Evolutionary conservation across 2,888 invertebrate species (phyloP), one percentile per base, ranked within the genome.

Genomic region (Sphaeridia pumilis): DNA sequence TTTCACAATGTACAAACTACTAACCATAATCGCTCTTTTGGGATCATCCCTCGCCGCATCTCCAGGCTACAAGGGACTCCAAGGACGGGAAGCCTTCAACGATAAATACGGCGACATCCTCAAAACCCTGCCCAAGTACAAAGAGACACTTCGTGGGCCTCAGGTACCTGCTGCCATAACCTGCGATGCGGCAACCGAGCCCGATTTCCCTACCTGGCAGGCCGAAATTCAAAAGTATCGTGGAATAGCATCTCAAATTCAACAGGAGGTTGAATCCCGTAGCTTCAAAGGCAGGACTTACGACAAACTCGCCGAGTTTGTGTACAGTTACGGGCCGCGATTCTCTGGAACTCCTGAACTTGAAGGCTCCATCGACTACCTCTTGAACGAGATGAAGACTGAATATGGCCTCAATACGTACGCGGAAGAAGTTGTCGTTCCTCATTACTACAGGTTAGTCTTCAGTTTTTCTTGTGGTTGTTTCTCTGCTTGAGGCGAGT

Each of bases 141-240:
- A 36, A 36, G 47, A 31, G 3, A 36, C 47, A 4, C 14, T 47
- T 17, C 35, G 28, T 12, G 35, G 36, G 14, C 17, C 5, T 5
- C 7, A 5, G 17, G 20, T 17, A 12, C 12, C 17, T 38, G 10
- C 7, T 17, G 5, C 38, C 5, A 17, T 20, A 5, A 38, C 17
- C 5, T 17, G 12, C 7, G 10, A 38, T 12, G 12, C 17, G 17
- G 5, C 7, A 5, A 17, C 7, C 10, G 10, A 17, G 17, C 38
- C 38, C 5, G 38, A 38, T 17, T 38, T 38, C 20, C 14, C 7
- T n/a, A 5, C 27, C 7, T 26, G 20, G 34, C 26, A 14, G 35
- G 65, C 73, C 28, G 82, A 83, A 70, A 82, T 83, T 60, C 70
- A 72, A 25, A 71, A 75, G 22, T 80, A 81, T 65, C 68, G 72